These are phyloP conservation scores for Thomomys bottae DNA, from an alignment of 2,113 vertebrate genomes.

Conservation along the genomic window DNA sequence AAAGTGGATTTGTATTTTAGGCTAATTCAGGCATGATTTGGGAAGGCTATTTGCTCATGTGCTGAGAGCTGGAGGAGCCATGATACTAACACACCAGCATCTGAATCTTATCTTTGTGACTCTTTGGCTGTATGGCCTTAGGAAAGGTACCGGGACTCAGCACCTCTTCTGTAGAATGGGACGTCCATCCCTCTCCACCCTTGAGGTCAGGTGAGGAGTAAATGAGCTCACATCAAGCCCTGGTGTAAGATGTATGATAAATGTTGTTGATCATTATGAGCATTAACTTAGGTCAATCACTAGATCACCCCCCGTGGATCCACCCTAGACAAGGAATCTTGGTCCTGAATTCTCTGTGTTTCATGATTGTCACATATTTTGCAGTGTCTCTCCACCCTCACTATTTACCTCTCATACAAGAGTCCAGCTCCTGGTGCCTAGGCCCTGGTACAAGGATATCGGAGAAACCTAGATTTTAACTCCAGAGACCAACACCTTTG, in stretches of 20 bases:
- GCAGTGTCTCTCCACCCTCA: neutral
- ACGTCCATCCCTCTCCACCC: neutral
- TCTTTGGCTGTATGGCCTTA: neutral
- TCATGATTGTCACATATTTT: neutral
- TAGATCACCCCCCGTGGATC: neutral
- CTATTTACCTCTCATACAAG: neutral
- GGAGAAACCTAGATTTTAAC: neutral
- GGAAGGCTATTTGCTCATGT: neutral
- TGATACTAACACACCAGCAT: neutral
- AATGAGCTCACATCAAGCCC: neutral
- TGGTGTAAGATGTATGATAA: neutral
- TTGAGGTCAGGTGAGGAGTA: neutral
- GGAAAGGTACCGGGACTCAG: neutral
- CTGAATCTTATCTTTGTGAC: neutral
- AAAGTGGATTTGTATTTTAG: slow-evolving; percentile 20
- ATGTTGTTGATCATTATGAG: neutral
- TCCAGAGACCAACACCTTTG: slow-evolving; percentile 2
- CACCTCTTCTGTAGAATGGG: neutral
- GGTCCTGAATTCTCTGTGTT: neutral
- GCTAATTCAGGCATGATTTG: neutral
- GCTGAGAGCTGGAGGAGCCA: neutral
- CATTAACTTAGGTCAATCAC: neutral
- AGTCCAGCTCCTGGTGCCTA: neutral
- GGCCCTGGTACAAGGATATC: neutral
- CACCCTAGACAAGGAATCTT: neutral